Base-by-base conservation (phyloP, 2,113 vertebrate species). In the Potamarius usumacintae region DNA sequence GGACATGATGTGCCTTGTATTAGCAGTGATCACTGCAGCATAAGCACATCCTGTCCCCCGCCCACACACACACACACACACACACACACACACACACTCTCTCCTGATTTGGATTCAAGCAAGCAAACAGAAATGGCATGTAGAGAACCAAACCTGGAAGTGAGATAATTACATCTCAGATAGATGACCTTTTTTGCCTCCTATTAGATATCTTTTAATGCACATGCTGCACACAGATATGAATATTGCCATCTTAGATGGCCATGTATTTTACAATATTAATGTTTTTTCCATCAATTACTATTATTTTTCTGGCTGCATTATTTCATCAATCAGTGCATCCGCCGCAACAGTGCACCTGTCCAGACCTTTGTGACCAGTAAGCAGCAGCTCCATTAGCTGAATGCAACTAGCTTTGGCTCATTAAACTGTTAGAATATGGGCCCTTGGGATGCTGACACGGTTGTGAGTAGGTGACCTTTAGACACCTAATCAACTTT, bases 401-500 rank as follows among this genome's bases (percentile, higher is more conserved):
- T 85, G 89, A 87, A 84, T 80, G 81, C 53, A 76, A 74, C 78
- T 15, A 85, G 85, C 89, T 93, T 93, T 92, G 92, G 93, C 94
- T 96, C 94, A 95, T 96, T 95, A 96, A 82, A 91, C 90, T 72
- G 89, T 85, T 77, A 90, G 91, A 92, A 90, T 89, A 87, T 90
- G 88, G 91, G 91, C 92, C 89, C 88, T 89, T 92, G 93, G 94
- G 94, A 94, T 90, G 89, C 92, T 90, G 94, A 93, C 94, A 93
- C 92, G 92, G 91, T 91, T 91, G 92, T 91, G 92, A 91, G 92
- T 93, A 92, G 89, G 91, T 95, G 94, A 95, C 95, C 94, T 96
- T 96, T 96, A 94, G 93, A 92, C 94, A 93, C 92, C 94, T 95
- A 94, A 95, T 96, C 94, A 95, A 95, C 94, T 95, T 95, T 94